These are phyloP conservation scores for Capitella teleta DNA, from an alignment of 1,140 invertebrate species.

Conservation along the genomic window DNA sequence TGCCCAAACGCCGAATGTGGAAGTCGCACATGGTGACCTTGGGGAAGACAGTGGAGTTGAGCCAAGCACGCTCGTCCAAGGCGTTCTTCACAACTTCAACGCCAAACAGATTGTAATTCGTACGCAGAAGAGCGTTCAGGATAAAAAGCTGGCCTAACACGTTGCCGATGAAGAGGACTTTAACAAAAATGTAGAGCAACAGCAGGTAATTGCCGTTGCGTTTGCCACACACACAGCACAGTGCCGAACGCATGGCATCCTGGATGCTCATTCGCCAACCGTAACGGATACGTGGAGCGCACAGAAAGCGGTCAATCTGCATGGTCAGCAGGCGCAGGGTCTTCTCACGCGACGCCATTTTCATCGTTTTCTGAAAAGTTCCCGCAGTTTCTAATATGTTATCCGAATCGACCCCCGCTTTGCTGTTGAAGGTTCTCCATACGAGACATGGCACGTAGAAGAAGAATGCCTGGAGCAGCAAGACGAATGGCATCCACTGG, in stretches of 20 bases:
- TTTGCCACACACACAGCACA: conserved; percentile 36
- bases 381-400: conserved; percentile 8
- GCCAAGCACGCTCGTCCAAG: neutral
- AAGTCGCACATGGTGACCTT: conserved; percentile 18
- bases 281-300: neutral
- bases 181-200: conserved; percentile 30
- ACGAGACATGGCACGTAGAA: conserved; percentile 10
- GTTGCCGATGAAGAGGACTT: conserved; percentile 15
- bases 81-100: neutral
- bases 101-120: conserved; percentile 8
- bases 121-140: conserved; percentile 13
- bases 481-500: conserved; percentile 3
- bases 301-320: conserved; percentile 9
- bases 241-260: conserved; percentile 45
- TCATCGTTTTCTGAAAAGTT: neutral
- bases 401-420: conserved; percentile 6
- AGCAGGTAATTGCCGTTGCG: conserved; percentile 44
- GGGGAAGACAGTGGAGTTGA: conserved; percentile 15
- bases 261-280: neutral
- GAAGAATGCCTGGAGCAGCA: conserved; percentile 2
- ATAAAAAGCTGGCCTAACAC: conserved; percentile 15
- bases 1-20: conserved; percentile 14
- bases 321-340: conserved; percentile 6
- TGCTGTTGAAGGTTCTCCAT: conserved; percentile 10
- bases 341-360: conserved; percentile 1